These are phyloP conservation scores for Eleginops maclovinus DNA, from an alignment of 2,113 vertebrate species.

Conservation along the genomic window DNA sequence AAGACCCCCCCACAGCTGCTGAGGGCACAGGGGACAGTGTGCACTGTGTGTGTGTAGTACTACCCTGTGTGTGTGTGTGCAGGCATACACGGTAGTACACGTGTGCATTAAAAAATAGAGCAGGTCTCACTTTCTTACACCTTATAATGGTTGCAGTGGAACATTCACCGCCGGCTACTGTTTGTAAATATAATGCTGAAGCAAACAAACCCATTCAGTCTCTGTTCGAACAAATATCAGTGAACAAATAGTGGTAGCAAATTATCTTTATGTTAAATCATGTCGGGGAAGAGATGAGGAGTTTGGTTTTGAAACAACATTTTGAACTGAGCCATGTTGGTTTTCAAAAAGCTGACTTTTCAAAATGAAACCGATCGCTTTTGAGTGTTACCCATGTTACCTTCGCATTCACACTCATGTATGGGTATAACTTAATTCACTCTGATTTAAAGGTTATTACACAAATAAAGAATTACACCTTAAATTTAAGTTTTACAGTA, in stretches of 20 bases:
- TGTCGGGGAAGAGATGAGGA: too few relatives aligned
- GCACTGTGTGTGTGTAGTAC: conserved; percentile 2
- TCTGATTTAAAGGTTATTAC: background rate
- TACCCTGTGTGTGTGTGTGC: conserved; percentile 18
- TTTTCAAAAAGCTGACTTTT: too few relatives aligned
- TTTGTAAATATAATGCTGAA: background rate
- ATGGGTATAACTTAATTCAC: background rate
- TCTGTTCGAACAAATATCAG: too few relatives aligned
- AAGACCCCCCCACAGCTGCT: conserved; percentile 73
- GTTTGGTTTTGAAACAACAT: too few relatives aligned
- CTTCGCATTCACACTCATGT: background rate
- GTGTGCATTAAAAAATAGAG: conserved; percentile 8
- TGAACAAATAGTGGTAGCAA: too few relatives aligned
- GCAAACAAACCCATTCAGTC: background rate
- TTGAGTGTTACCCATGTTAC: too few relatives aligned
- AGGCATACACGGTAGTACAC: background rate
- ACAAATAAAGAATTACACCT: background rate
- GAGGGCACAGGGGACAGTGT: conserved; percentile 65
- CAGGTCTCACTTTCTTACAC: conserved; percentile 3
- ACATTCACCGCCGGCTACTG: background rate
- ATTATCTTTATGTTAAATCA: too few relatives aligned
- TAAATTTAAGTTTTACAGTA: background rate
- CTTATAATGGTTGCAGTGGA: background rate
- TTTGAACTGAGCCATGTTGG: too few relatives aligned
- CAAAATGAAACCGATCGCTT: too few relatives aligned